A percentile compares a stretch with the other conserved stretches of the same genome.
Evolutionary conservation across 2,113 vertebrate genomes (phyloP).

Genomic region (Struthidea cinerea): DNA sequence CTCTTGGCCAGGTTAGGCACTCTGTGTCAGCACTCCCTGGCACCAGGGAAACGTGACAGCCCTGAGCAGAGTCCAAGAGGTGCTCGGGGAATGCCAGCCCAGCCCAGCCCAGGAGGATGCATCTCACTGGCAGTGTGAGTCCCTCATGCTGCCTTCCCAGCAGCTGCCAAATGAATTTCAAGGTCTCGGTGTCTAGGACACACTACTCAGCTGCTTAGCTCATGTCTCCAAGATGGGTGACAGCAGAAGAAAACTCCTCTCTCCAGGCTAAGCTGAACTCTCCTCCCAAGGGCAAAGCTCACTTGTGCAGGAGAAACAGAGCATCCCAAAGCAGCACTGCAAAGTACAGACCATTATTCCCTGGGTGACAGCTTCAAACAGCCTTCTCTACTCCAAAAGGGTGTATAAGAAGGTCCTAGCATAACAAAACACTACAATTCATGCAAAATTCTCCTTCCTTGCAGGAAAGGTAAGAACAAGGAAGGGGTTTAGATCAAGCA

Average conservation of each 20-base stretch:
- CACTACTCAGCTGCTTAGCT: background rate
- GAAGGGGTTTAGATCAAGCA: background rate
- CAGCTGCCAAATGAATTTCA: background rate
- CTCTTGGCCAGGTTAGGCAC: constrained; percentile 18
- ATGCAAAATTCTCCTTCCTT: background rate
- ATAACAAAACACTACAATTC: background rate
- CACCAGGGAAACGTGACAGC: background rate
- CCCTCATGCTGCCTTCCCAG: background rate
- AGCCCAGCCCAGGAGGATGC: background rate
- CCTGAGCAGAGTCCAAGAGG: background rate
- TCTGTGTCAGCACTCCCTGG: background rate
- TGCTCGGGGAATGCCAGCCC: background rate
- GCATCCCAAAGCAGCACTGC: background rate
- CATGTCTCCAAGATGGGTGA: background rate
- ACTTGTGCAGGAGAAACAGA: background rate
- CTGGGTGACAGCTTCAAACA: background rate
- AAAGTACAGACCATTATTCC: background rate
- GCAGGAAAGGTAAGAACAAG: background rate
- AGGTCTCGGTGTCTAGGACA: background rate
- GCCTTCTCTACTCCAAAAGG: background rate
- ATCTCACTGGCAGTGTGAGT: accelerated
- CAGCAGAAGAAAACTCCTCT: background rate
- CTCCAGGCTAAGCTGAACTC: background rate
- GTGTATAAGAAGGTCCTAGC: background rate
- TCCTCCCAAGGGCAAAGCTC: background rate